Percentiles rank a stretch among this genome's conserved stretches.
Conservation (phyloP, 2,888 invertebrate genomes). For the Stenoptilia bipunctidactyla region DNA sequence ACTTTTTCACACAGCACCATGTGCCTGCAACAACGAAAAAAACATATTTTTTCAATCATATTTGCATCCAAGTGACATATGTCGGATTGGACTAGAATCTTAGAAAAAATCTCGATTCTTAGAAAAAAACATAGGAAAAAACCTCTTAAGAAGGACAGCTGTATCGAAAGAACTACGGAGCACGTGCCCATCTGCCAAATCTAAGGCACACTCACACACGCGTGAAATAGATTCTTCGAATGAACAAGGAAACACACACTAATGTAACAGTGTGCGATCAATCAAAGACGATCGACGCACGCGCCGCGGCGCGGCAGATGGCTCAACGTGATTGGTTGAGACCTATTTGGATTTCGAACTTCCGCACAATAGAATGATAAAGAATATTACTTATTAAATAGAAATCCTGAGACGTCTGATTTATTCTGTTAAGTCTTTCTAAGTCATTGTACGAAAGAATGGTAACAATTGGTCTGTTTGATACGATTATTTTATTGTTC, state of each 20-base stretch:
- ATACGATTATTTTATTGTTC: too few relatives aligned
- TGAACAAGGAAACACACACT: constrained; percentile 47
- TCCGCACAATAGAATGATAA: constrained; percentile 59
- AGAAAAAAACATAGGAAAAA: constrained; percentile 39
- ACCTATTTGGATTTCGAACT: constrained; percentile 49
- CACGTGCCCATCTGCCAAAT: constrained; percentile 71
- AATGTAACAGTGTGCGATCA: constrained; percentile 29
- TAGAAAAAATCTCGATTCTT: constrained; percentile 31
- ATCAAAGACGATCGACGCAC: constrained; percentile 53
- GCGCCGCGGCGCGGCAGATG: constrained; percentile 62
- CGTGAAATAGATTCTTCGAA: constrained; percentile 23
- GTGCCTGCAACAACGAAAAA: constrained; percentile 47
- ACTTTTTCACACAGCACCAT: constrained; percentile 60
- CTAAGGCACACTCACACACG: constrained; percentile 48
- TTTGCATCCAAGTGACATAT: constrained; percentile 66
- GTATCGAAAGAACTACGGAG: constrained; percentile 52
- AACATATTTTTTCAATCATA: constrained; percentile 52
- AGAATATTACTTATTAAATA: constrained; percentile 44
- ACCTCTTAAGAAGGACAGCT: constrained; percentile 56
- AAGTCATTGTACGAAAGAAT: constrained; percentile 21
- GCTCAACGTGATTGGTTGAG: constrained; percentile 50
- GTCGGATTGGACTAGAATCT: constrained; percentile 28
- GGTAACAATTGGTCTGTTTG: constrained; percentile 20
- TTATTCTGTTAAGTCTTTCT: constrained; percentile 27
- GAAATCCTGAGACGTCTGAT: constrained; percentile 15